A percentile compares a stretch with the other conserved stretches of the same genome.
phyloP scores from a whole-genome alignment of 2,888 invertebrate species.

The Imbricaverruca yamaguchii region DNA sequence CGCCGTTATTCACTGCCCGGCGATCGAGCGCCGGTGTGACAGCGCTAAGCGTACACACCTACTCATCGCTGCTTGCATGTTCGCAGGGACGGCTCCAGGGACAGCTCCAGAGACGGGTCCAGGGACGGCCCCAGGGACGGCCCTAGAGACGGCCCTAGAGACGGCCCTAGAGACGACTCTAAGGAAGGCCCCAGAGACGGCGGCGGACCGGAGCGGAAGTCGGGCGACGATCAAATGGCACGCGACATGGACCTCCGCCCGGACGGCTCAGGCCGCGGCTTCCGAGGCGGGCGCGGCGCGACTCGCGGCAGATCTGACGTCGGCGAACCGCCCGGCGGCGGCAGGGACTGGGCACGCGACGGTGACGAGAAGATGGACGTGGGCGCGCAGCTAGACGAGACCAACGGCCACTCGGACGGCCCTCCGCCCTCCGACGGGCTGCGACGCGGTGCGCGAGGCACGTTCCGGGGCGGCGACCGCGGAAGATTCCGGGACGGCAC shows the following conservation, averaged over 20 bases:
- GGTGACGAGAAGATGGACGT: background rate
- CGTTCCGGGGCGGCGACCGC: slow-evolving; percentile 4
- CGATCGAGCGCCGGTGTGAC: too few relatives aligned
- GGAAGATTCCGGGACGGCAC: slow-evolving; percentile 15
- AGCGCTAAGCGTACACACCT: too few relatives aligned
- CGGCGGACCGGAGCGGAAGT: background rate
- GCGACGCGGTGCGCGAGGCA: background rate
- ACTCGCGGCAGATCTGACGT: slow-evolving; percentile 21
- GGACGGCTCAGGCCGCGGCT: background rate
- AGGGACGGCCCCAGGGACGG: too few relatives aligned
- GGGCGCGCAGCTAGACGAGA: background rate
- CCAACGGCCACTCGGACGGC: background rate
- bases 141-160: background rate
- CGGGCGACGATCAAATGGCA: slow-evolving; percentile 5
- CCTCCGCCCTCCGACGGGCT: too few relatives aligned
- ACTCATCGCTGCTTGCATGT: too few relatives aligned
- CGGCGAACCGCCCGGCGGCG: slow-evolving; percentile 22
- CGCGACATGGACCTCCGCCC: background rate
- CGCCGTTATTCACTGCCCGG: too few relatives aligned
- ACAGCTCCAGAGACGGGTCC: too few relatives aligned
- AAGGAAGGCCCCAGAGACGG: background rate
- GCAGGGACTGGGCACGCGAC: slow-evolving; percentile 9
- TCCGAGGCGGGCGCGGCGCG: background rate
- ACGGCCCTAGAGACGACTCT: background rate
- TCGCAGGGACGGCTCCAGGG: too few relatives aligned